Evolutionary conservation across 2,797 vertebrate species (phyloP), one percentile per base, ranked within the genome.

Genomic region (Hydrocynus forskahlii): DNA sequence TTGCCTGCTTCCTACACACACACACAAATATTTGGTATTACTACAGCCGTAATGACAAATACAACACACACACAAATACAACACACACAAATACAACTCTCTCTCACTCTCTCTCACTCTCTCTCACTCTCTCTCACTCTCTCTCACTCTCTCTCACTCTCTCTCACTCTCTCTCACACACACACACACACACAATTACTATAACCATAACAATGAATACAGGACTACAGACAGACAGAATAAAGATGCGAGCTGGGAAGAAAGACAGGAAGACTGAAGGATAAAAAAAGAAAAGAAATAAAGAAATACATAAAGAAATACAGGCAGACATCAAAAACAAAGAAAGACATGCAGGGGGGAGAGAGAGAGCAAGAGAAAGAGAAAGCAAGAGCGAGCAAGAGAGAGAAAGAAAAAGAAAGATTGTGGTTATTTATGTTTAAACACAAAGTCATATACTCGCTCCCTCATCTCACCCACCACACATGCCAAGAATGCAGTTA

Each of bases 1-100:
- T 88, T 0, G 93, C 82, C 90, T 99, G 97, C 79, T 97, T 98
- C 91, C 98, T 99, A 92, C 57, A 84, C 16, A 82, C 43, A 68
- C 71, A 48, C n/a, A 29, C 25, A n/a, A 2, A 55, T 13, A 8
- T 48, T 48, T 48, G 45, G 45, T 48, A 35, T 35, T 35, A 35
- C 35, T 35, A 35, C 35, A 35, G 35, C 35, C 35, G 4, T 35
- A 35, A 35, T 35, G 35, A 35, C 57, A 55, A 17, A 13, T 17
- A 55, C 54, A 8, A 55, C 1, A 1, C 29, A 1, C 54, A 19
- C 54, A 17, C 54, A 55, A 17, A 55, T 4, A 19, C 54, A 19
- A 17, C 52, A 21, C 55, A n/a, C 55, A 57, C 55, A 57, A 19
- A 57, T 5, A 7, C 55, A 57, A n/a, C n/a, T n/a, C n/a, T n/a